These are phyloP conservation scores for Glaucomys volans DNA, from an alignment of 2,113 vertebrate genomes.

Conservation along the genomic window DNA sequence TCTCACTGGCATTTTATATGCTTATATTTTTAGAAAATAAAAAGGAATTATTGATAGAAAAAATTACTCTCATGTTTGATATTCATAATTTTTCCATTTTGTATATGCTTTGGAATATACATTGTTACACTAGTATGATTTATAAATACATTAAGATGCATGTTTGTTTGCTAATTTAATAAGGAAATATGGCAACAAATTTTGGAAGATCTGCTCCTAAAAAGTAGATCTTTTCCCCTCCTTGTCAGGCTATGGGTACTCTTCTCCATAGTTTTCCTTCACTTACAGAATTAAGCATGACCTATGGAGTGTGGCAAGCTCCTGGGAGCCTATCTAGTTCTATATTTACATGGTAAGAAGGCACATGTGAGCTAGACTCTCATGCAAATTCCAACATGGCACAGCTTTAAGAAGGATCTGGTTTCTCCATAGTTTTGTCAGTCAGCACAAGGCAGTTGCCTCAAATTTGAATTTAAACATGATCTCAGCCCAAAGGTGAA, in stretches of 20 bases:
- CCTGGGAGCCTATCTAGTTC: rapidly evolving
- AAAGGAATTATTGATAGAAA: background rate
- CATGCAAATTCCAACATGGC: background rate
- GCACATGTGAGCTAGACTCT: rapidly evolving
- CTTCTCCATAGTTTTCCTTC: background rate
- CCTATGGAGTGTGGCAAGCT: rapidly evolving
- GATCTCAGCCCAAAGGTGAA: background rate
- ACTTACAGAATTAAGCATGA: background rate
- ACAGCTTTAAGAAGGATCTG: no score
- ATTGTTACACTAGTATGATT: background rate
- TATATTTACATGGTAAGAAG: background rate
- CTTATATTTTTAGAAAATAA: background rate
- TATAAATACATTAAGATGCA: background rate
- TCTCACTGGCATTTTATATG: no score
- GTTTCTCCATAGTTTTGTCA: background rate
- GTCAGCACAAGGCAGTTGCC: background rate
- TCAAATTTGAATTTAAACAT: background rate
- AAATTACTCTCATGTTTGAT: background rate
- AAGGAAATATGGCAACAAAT: background rate
- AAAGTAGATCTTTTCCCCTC: background rate
- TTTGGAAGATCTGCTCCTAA: background rate
- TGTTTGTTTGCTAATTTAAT: background rate
- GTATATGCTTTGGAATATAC: background rate
- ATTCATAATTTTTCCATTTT: background rate
- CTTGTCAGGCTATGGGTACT: background rate